phyloP scores from a whole-genome alignment of 2,113 vertebrate species.

The Equus quagga region DNA sequence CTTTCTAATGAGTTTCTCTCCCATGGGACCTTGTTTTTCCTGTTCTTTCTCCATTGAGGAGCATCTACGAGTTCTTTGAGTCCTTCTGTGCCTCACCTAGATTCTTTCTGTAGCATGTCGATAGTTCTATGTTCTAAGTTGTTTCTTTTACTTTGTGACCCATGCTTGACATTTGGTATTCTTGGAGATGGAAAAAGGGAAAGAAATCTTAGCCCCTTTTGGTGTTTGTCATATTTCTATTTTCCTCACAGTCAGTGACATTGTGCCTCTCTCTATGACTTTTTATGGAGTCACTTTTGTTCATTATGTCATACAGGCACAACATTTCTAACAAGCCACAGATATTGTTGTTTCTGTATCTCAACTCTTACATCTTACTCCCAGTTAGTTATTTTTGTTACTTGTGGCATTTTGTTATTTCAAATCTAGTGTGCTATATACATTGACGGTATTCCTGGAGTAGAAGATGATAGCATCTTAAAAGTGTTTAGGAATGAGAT shows the following conservation, averaged over 20 bases:
- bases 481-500: background rate
- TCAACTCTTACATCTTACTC: background rate
- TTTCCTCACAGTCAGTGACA: background rate
- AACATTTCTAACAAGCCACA: background rate
- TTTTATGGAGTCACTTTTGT: background rate
- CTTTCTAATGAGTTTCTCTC: background rate
- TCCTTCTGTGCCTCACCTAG: background rate
- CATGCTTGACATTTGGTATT: background rate
- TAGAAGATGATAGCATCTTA: background rate
- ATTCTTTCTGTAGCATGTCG: background rate
- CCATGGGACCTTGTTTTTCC: background rate
- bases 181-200: background rate
- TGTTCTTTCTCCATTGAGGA: background rate
- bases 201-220: background rate
- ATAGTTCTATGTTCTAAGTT: background rate
- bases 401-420: background rate
- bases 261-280: background rate
- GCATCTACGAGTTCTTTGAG: background rate
- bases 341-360: background rate
- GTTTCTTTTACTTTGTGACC: background rate
- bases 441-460: accelerated
- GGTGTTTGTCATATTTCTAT: background rate
- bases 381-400: background rate
- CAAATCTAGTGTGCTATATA: background rate
- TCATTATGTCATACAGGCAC: background rate